These are phyloP conservation scores for Calliscelio sp. DNA, from an alignment of 2,888 invertebrate species.

Conservation along the genomic window DNA sequence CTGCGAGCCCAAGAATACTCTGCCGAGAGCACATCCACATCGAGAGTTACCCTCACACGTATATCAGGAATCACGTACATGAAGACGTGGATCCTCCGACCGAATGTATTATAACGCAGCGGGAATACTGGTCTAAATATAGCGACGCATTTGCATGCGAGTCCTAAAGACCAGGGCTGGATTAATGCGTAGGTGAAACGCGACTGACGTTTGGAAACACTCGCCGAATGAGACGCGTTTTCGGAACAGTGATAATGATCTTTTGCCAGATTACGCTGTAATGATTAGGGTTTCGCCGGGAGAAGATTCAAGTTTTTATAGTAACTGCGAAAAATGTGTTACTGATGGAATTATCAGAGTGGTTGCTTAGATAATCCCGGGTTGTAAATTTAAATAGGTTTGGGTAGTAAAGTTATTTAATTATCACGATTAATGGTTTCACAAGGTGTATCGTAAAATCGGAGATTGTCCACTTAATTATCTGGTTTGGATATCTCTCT, in stretches of 20 bases:
- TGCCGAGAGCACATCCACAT: constrained; percentile 68
- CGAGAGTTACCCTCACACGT: constrained; percentile 70
- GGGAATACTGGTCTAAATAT: constrained; percentile 84
- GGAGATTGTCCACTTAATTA: no score
- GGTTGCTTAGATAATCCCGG: no score
- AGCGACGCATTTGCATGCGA: constrained; percentile 85
- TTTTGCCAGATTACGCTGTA: background rate
- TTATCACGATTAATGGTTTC: no score
- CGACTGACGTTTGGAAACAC: constrained; percentile 59
- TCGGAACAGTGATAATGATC: constrained; percentile 25
- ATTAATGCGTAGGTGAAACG: constrained; percentile 84
- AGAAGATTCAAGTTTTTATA: no score
- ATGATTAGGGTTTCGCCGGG: background rate
- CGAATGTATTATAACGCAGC: constrained; percentile 70
- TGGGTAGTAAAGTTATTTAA: no score
- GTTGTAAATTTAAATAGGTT: no score
- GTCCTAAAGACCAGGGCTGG: constrained; percentile 85
- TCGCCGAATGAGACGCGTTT: constrained; percentile 36
- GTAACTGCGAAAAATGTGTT: no score
- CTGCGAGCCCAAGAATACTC: constrained; percentile 68
- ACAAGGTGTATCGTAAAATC: no score
- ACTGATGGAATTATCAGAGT: no score
- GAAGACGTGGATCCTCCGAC: constrained; percentile 76
- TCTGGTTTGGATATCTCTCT: no score
- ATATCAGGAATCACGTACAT: constrained; percentile 59